These are phyloP conservation scores for Spea multiplicata DNA, from an alignment of 2,113 vertebrate species.

Conservation along the genomic window DNA sequence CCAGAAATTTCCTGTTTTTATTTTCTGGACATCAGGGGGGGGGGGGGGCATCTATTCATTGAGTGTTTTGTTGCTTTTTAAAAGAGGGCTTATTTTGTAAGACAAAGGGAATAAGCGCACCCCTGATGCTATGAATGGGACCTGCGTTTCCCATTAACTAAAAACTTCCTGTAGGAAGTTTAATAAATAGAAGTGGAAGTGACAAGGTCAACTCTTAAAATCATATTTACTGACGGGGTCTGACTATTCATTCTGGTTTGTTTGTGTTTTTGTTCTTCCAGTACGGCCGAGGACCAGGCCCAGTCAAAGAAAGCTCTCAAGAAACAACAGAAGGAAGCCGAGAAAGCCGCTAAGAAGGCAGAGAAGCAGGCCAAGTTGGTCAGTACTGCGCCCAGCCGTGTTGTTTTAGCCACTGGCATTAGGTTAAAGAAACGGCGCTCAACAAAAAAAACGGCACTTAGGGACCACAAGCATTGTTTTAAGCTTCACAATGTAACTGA, in stretches of 20 bases:
- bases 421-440: neutral
- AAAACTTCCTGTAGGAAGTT: conserved; percentile 84
- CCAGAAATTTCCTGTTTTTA: conserved; percentile 75
- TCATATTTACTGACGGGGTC: conserved; percentile 54
- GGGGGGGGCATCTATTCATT: conserved; percentile 65
- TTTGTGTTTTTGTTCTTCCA: conserved; percentile 76
- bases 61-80: conserved; percentile 69
- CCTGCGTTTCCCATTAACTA: conserved; percentile 83
- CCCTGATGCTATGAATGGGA: conserved; percentile 79
- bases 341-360: conserved; percentile 74
- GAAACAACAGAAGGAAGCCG: conserved; percentile 82
- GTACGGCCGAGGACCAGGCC: conserved; percentile 70
- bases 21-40: conserved; percentile 8
- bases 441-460: neutral
- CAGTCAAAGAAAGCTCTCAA: conserved; percentile 75
- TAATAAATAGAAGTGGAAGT: conserved; percentile 77
- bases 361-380: conserved; percentile 73
- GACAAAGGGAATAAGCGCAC: conserved; percentile 69
- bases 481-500: no score
- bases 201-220: conserved; percentile 67
- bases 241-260: conserved; percentile 57
- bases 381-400: conserved; percentile 55
- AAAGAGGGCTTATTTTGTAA: conserved; percentile 71
- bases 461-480: neutral
- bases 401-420: conserved; percentile 16